Evolutionary conservation across 2,113 vertebrate species (phyloP).

Genomic region (Spea multiplicata): DNA sequence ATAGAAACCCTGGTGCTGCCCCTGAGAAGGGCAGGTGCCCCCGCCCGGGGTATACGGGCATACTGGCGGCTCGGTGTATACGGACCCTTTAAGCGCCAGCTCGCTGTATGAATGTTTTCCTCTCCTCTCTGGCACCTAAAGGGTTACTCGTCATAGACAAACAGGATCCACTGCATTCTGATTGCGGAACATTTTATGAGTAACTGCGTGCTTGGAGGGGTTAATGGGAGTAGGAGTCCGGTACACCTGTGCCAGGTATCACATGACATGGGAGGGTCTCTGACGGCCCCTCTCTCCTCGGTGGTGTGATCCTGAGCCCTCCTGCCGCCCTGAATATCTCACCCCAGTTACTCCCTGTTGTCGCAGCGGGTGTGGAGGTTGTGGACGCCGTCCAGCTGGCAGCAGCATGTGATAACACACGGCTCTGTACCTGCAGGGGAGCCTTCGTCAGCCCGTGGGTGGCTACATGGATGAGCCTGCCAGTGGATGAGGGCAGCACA

Average conservation of each 20-base stretch:
- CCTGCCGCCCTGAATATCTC: not conserved
- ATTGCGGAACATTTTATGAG: no score
- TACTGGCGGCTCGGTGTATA: no score
- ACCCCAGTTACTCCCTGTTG: slow-evolving; percentile 1
- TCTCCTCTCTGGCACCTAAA: no score
- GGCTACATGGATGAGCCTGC: not conserved
- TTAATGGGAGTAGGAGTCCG: not conserved
- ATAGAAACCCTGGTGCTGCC: no score
- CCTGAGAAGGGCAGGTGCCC: no score
- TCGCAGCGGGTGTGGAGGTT: not conserved
- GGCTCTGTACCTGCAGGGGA: not conserved
- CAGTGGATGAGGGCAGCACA: not conserved
- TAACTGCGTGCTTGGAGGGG: no score
- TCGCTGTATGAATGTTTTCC: no score
- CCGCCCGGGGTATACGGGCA: no score
- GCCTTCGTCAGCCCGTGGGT: not conserved
- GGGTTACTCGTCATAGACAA: no score
- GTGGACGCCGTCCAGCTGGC: slow-evolving; percentile 16
- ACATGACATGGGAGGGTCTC: not conserved
- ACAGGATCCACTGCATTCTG: no score
- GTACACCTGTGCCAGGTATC: slow-evolving; percentile 1
- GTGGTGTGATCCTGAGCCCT: slow-evolving; percentile 28
- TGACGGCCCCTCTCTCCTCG: not conserved
- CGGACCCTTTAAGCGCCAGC: no score
- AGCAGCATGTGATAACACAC: not conserved